Conservation (phyloP, 2,113 vertebrate species). For the Mola mola region DNA sequence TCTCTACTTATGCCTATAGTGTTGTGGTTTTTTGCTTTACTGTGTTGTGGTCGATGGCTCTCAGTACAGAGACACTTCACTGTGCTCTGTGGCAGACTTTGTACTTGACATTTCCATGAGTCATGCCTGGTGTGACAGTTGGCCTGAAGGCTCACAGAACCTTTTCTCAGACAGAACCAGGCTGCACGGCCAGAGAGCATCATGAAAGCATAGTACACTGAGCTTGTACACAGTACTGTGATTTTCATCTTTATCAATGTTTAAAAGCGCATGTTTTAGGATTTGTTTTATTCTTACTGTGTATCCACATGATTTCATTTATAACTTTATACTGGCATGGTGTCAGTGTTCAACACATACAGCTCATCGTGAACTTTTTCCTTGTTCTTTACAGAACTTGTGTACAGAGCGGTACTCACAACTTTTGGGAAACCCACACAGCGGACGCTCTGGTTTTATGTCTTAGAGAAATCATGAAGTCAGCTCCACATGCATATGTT, state of each 20-base stretch:
- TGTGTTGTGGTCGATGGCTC: conserved; percentile 12
- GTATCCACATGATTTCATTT: conserved; percentile 2
- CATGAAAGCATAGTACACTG: conserved; percentile 8
- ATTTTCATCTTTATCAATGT: too few relatives aligned
- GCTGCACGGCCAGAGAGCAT: conserved; percentile 53
- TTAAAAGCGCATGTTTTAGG: conserved; percentile 1
- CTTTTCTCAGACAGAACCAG: conserved; percentile 73
- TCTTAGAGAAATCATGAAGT: conserved; percentile 64
- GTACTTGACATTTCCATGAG: conserved; percentile 80
- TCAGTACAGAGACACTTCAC: conserved; percentile 34
- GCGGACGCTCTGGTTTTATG: conserved; percentile 60
- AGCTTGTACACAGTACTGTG: neutral
- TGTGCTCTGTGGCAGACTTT: conserved; percentile 65
- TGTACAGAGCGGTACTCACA: conserved; percentile 46
- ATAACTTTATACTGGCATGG: conserved; percentile 1
- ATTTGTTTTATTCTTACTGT: conserved; percentile 12
- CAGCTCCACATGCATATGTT: conserved; percentile 66
- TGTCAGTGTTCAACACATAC: conserved; percentile 20
- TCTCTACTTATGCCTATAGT: neutral
- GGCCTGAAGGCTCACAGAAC: conserved; percentile 75
- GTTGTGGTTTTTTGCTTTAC: conserved; percentile 11
- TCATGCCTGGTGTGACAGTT: conserved; percentile 76
- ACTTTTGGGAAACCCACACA: conserved; percentile 62
- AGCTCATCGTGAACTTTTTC: conserved; percentile 44
- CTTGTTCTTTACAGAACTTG: conserved; percentile 56